Evolutionary conservation across 1,140 invertebrate genomes (phyloP).

Genomic region (Drosophila sulfurigaster): DNA sequence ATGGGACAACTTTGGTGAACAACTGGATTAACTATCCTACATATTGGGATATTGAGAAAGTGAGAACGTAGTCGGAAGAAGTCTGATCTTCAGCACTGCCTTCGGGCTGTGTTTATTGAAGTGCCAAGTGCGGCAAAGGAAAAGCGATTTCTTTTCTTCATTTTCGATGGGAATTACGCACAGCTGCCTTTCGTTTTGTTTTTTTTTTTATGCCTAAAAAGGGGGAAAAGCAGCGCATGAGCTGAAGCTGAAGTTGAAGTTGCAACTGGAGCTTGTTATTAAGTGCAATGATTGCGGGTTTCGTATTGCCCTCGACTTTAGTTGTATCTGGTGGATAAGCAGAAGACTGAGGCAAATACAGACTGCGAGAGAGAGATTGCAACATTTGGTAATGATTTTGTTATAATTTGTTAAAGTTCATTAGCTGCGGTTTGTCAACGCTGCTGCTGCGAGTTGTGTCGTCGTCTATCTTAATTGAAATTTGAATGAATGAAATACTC

Average conservation of each 20-base stretch:
- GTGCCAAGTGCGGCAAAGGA: too few species aligned
- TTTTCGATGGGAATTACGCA: constrained; percentile 14
- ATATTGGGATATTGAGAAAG: too few species aligned
- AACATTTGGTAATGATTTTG: constrained; percentile 21
- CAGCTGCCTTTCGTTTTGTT: neutral
- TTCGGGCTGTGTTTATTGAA: too few species aligned
- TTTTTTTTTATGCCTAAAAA: too few species aligned
- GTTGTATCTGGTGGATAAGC: constrained; percentile 27
- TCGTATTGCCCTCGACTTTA: constrained; percentile 30
- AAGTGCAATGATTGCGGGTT: constrained; percentile 34
- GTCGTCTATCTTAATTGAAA: constrained; percentile 36
- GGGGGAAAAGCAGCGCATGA: neutral
- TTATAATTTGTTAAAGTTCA: constrained; percentile 31
- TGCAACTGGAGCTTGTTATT: constrained; percentile 35
- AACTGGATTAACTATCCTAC: too few species aligned
- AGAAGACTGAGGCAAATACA: neutral
- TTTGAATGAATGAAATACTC: constrained; percentile 38
- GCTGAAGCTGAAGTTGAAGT: neutral
- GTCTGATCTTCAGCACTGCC: too few species aligned
- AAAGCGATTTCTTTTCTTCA: too few species aligned
- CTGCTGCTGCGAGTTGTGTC: neutral
- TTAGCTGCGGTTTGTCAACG: constrained; percentile 39
- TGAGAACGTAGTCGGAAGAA: too few species aligned
- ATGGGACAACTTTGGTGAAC: too few species aligned
- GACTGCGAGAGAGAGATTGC: neutral